Conservation (phyloP, 2,797 vertebrate species). For the Serranus cabrilla region DNA sequence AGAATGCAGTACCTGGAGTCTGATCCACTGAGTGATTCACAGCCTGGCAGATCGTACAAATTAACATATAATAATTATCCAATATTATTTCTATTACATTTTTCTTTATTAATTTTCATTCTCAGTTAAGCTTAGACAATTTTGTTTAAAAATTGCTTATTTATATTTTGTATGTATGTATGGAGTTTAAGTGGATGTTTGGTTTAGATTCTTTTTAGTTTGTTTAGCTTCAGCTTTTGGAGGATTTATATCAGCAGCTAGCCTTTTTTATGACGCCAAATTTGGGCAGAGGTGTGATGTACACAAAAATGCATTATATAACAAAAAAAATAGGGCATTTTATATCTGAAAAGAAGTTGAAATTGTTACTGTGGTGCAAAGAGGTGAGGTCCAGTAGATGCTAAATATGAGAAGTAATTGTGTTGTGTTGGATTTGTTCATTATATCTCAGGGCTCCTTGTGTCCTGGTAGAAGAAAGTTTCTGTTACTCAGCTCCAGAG, state of each 20-base stretch:
- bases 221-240: conserved; percentile 9
- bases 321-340: background rate
- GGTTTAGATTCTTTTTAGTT: conserved; percentile 4
- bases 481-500: background rate
- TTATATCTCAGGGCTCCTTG: conserved; percentile 2
- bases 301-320: background rate
- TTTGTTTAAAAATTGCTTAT: background rate
- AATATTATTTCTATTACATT: conserved; percentile 3
- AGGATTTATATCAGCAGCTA: background rate
- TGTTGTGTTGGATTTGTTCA: background rate
- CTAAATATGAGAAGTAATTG: background rate
- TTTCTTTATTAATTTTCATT: background rate
- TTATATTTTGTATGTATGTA: conserved; percentile 9
- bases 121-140: background rate
- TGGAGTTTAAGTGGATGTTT: background rate
- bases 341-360: background rate
- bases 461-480: background rate
- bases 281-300: background rate
- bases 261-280: conserved; percentile 10
- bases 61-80: background rate
- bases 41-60: background rate
- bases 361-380: conserved; percentile 11
- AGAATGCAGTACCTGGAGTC: background rate
- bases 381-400: background rate
- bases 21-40: background rate